A percentile compares a stretch with the other conserved stretches of the same genome.
Conservation (phyloP, 2,888 invertebrate genomes). For the Drosophila buzzatii region DNA sequence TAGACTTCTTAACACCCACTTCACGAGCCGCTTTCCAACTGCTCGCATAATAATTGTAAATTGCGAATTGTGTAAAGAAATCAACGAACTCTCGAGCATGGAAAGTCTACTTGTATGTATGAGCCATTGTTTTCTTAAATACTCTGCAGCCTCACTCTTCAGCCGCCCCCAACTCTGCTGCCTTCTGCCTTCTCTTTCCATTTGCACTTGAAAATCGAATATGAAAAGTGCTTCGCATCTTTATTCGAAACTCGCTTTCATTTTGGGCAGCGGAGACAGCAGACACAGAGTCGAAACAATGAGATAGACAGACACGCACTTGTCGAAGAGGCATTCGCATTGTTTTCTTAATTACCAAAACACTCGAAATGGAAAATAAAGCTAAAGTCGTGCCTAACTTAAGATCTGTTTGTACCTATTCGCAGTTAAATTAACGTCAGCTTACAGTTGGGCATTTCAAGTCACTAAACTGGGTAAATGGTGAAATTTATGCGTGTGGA, state of each 20-base stretch:
- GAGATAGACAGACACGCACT: constrained; percentile 55
- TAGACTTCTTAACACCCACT: constrained; percentile 2
- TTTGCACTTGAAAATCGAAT: constrained; percentile 27
- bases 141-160: neutral
- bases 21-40: constrained; percentile 30
- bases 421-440: constrained; percentile 28
- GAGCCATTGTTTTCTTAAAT: constrained; percentile 22
- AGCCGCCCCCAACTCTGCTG: neutral
- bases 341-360: constrained; percentile 37
- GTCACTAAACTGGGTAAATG: constrained; percentile 12
- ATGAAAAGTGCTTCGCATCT: constrained; percentile 28
- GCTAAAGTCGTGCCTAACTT: constrained; percentile 9
- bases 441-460: constrained; percentile 18
- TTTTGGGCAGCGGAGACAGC: constrained; percentile 21
- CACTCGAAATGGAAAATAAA: constrained; percentile 24
- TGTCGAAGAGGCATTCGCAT: constrained; percentile 37
- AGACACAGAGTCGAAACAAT: constrained; percentile 6
- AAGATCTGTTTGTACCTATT: constrained; percentile 40
- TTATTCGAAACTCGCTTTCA: constrained; percentile 52
- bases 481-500: neutral
- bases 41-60: constrained; percentile 40
- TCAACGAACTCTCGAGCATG: constrained; percentile 37
- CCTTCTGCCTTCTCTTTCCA: neutral
- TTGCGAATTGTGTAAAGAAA: constrained; percentile 39
- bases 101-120: constrained; percentile 40